Base-by-base conservation (phyloP, 2,888 invertebrate genomes). In the Iphiclides podalirius region DNA sequence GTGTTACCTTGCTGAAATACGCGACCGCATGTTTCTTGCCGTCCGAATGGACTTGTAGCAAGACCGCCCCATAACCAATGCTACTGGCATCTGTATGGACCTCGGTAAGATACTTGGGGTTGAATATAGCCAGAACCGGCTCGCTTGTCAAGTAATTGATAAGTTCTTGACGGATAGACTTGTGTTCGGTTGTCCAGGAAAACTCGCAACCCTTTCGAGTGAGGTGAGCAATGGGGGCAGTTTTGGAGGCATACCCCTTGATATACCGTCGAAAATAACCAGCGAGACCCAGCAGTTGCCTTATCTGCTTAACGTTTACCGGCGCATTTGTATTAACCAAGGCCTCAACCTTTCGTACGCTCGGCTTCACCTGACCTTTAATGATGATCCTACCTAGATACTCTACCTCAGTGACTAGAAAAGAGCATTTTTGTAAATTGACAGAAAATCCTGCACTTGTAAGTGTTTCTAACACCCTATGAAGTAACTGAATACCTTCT, bases 1-100 rank as follows among this genome's bases (percentile, higher is more conserved):
- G 52, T 0, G 59, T 58, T 0, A 33, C 16, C 36, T 52, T 55
- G 31, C 58, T 59, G 14, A 54, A 60, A 14, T 61, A 60, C 0
- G 48, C 45, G 0, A 55, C 52, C 6, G 40, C 47, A 0, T 15
- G 36, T 16, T 49, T 54, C 4, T 7, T 12, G n/a, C 34, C 39
- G 8, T 40, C 33, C 1, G 7, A 16, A 13, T 50, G 45, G 0
- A 12, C 12, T 13, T 66, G 63, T 3, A 67, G 15, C 2, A 67
- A 37, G n/a, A 67, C 55, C 4, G 58, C 63, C 1, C 26, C 26
- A 9, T 26, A 26, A 1, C 26, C 26, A 8, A 9, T 9, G 2
- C 8, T 26, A 7, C 8, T 26, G 1, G 26, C 26, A 8, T 26
- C 26, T 1, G 4, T 26, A 1, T 26, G 8, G 1, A 26, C 4